A percentile compares a stretch with the other conserved stretches of the same genome.
Evolutionary conservation across 2,888 invertebrate genomes (phyloP).

Genomic region (Thymelicus sylvestris): DNA sequence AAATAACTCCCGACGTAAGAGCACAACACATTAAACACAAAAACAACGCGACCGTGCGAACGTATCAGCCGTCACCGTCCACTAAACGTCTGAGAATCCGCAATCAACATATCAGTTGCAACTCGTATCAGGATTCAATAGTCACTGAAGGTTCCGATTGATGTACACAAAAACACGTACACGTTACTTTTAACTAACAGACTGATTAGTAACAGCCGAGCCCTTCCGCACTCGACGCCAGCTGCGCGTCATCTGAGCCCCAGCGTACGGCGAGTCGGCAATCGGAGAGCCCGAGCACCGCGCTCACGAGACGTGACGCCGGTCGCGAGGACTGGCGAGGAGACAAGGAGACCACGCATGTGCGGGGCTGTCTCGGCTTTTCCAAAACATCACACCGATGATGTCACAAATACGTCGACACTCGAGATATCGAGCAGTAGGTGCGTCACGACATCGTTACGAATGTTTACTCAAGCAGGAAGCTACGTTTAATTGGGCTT

Average conservation of each 20-base stretch:
- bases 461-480: background rate
- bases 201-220: constrained; percentile 15
- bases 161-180: constrained; percentile 17
- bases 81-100: constrained; percentile 8
- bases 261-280: background rate
- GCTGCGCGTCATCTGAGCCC: constrained; percentile 67
- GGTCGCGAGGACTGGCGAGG: constrained; percentile 46
- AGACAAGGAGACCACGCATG: constrained; percentile 75
- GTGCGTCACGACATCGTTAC: constrained; percentile 15
- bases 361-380: constrained; percentile 66
- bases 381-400: constrained; percentile 59
- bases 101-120: background rate
- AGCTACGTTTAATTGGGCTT: background rate
- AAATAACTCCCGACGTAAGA: constrained; percentile 50
- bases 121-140: constrained; percentile 1
- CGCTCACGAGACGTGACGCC: constrained; percentile 33
- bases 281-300: background rate
- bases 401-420: constrained; percentile 24
- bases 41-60: constrained; percentile 34
- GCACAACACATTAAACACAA: constrained; percentile 40
- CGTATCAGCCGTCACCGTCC: constrained; percentile 13
- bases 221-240: constrained; percentile 63
- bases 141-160: background rate
- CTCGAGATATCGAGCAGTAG: constrained; percentile 17
- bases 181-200: constrained; percentile 20